Evolutionary conservation across 2,888 invertebrate genomes (phyloP), one percentile per base, ranked within the genome.

Genomic region (Parelbella ahira): DNA sequence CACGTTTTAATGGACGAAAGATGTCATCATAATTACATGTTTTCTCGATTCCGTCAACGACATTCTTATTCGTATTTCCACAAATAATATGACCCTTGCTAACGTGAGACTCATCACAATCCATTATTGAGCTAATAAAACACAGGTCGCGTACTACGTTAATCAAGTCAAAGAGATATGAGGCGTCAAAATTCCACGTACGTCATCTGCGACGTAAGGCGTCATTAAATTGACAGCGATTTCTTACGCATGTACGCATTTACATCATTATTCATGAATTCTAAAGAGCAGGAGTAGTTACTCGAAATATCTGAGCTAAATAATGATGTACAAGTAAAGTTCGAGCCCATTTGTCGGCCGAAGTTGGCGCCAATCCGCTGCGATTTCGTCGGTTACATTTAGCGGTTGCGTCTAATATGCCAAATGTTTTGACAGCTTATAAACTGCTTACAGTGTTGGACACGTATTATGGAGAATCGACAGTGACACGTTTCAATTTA

Each of bases 161-260:
- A 23, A 28, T 41, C 32, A 34, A 42, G 12, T 42, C 42, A 19
- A 4, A 39, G 36, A 42, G 34, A 37, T 37, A 42, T 34, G 42
- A 42, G 42, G 42, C 36, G 42, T 36, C 42, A 42, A 42, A 42
- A 42, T 42, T 42, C 42, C 42, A 29, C 33, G 25, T 33, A 29
- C 42, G 42, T 43, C 36, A 43, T 24, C 18, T 12, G 9, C 42
- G 42, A 36, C 23, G 18, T 29, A 34, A 36, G 29, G 42, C n/a
- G 23, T 23, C 42, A 34, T 34, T 34, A 36, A 42, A 23, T 11
- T 42, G 34, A 42, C 34, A 42, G 34, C 42, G 42, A 42, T 36
- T 42, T 36, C 41, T 34, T 13, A 28, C 4, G 33, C 41, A 20
- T 33, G 27, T 24, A 37, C 37, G 11, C 20, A 23, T 23, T 29